Percentiles rank a stretch among this genome's conserved stretches.
These are phyloP conservation scores for Hippolais icterina DNA, from an alignment of 2,113 vertebrate genomes.

Conservation along the genomic window DNA sequence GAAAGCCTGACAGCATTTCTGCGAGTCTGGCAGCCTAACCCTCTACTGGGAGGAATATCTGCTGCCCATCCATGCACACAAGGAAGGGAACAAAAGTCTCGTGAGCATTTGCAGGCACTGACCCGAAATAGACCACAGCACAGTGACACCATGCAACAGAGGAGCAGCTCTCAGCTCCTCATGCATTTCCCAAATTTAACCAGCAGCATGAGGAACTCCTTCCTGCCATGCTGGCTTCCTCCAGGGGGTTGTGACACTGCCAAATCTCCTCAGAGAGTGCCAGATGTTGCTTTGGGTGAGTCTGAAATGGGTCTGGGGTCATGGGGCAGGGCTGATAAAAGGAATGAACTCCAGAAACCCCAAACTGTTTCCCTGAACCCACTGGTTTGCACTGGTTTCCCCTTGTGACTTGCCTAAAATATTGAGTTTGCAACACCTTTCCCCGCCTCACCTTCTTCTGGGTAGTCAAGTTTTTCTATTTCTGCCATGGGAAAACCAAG, in stretches of 20 bases:
- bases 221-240: background rate
- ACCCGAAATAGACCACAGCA: background rate
- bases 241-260: background rate
- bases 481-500: constrained; percentile 1
- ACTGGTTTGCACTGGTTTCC: background rate
- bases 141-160: rapidly evolving
- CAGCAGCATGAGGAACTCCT: background rate
- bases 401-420: background rate
- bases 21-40: background rate
- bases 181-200: background rate
- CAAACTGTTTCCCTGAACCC: background rate
- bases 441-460: background rate
- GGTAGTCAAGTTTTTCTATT: constrained; percentile 14
- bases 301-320: background rate
- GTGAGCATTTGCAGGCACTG: background rate
- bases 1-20: constrained; percentile 39
- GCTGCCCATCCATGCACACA: background rate
- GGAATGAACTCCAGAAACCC: background rate
- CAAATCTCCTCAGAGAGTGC: background rate
- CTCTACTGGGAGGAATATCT: background rate
- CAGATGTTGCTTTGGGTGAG: background rate
- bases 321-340: background rate
- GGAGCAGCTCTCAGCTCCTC: background rate
- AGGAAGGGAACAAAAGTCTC: background rate
- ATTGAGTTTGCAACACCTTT: background rate